Conservation (phyloP, 2,797 vertebrate genomes). For the Champsocephalus esox region DNA sequence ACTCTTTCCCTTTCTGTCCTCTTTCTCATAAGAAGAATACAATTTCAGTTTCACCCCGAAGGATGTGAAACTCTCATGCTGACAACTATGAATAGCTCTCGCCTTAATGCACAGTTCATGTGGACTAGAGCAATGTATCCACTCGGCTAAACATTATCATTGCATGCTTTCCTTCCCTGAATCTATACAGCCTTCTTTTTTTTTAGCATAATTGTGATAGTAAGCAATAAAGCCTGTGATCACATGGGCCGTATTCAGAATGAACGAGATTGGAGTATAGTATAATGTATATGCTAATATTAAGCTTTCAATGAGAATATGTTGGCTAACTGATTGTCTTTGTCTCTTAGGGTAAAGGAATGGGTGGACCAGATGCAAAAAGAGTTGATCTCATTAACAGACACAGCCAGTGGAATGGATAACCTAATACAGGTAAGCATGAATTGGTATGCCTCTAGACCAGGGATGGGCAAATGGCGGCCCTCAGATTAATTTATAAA, state of each 20-base stretch:
- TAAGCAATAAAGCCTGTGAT: conserved; percentile 27
- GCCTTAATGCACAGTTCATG: conserved; percentile 53
- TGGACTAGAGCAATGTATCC: conserved; percentile 41
- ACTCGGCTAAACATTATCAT: conserved; percentile 61
- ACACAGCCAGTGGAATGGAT: conserved; percentile 89
- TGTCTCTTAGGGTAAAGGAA: conserved; percentile 88
- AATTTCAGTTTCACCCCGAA: conserved; percentile 48
- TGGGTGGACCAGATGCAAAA: conserved; percentile 98
- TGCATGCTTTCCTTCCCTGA: conserved; percentile 37
- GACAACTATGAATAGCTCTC: conserved; percentile 53
- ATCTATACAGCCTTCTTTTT: conserved; percentile 9
- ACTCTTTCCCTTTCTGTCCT: conserved; percentile 24
- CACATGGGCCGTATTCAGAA: background rate
- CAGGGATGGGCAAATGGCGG: too few relatives aligned
- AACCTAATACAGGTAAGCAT: conserved; percentile 87
- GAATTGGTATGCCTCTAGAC: background rate
- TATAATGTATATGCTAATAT: background rate
- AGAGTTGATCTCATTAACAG: conserved; percentile 90
- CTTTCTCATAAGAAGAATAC: conserved; percentile 45
- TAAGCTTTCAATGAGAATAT: conserved; percentile 6
- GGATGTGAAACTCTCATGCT: conserved; percentile 44
- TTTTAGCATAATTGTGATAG: conserved; percentile 34
- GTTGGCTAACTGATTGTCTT: conserved; percentile 26
- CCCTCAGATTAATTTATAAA: too few relatives aligned
- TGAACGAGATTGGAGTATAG: conserved; percentile 28